Evolutionary conservation across 2,113 vertebrate species (phyloP), one percentile per base, ranked within the genome.

Genomic region (Dicerorhinus sumatrensis): DNA sequence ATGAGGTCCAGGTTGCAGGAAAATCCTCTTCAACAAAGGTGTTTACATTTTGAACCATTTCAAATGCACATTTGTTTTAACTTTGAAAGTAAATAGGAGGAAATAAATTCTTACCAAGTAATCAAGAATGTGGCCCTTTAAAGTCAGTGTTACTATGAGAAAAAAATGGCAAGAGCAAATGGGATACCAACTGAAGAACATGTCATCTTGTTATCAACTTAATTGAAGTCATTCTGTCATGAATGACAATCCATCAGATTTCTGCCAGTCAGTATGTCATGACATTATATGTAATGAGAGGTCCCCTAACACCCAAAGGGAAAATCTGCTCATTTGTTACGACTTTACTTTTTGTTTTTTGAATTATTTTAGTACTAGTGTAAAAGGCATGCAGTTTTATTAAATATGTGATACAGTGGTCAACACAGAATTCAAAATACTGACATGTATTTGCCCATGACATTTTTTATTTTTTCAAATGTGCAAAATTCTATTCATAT

Each of bases 151-250:
- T 95, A 97, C 72, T 97, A 65, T 96, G 91, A 97, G 97, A 95
- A 98, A 97, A 97, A 98, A 96, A 98, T 7, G 95, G 97, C 94
- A 97, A 98, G 97, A 62, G 25, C 8, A 69, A 97, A 89, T 93
- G 92, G 92, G 96, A 96, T 97, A 96, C 96, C 97, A 97, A 97
- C 97, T 94, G 88, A 54, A 92, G 97, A 97, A 98, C 97, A 97
- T 98, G 98, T 97, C 97, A 96, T 98, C 97, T 98, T 93, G 63
- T 87, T 98, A 98, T 98, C 98, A 98, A 90, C 88, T 96, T 99
- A 98, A 98, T 97, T 98, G 98, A 98, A 98, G 97, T 98, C 96
- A 63, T 97, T 98, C 98, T 98, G 98, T 97, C 98, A 87, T 97
- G 97, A 98, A 97, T 97, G 98, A 98, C 98, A 98, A 92, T 94